Base-by-base conservation (phyloP, 2,888 invertebrate species). In the Hirtodrosophila cameraria region DNA sequence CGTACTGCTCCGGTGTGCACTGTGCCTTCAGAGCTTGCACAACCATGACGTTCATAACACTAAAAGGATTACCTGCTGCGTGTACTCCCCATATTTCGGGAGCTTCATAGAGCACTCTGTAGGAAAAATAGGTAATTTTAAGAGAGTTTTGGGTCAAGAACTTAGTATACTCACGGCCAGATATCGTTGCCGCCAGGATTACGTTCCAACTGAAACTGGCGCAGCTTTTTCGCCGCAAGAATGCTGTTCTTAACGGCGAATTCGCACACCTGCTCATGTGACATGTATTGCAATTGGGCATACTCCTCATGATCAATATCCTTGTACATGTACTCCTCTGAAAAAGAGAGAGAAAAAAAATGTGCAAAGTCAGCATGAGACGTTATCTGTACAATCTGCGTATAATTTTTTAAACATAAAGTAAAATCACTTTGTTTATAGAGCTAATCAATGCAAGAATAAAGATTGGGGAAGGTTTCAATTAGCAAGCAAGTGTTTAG, bases 21-120 rank as follows among this genome's bases (percentile, higher is more conserved):
- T 97, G 97, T 0, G 96, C 95, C 93, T 96, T 93, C 16, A 98
- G 90, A 0, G 97, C 94, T 0, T 97, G 96, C 39, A 97, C 93
- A 88, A 98, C 97, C 98, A 98, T 97, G 1, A 95, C 94, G 88
- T 94, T 96, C 90, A 98, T 97, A 0, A 98, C 92, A 0, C 94
- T 93, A 28, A 93, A 89, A 0, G 93, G 89, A 58, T 88, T 89
- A 2, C 89, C 90, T 1, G 75, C 86, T 0, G 85, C 65, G 4
- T 76, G 42, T 0, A 80, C 35, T 1, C 76, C 75, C 74, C 82
- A 80, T 33, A 84, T 7, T 0, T 77, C 76, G 1, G 75, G 53
- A 4, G 52, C 35, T 0, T 75, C 75, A 35, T 60, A 85, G 1
- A 84, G 54, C 0, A 53, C 48, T 1, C 81, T 83, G 42, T 30